Evolutionary conservation across 2,113 vertebrate genomes (phyloP), one percentile per base, ranked within the genome.

Genomic region (Pteruthius melanotis): DNA sequence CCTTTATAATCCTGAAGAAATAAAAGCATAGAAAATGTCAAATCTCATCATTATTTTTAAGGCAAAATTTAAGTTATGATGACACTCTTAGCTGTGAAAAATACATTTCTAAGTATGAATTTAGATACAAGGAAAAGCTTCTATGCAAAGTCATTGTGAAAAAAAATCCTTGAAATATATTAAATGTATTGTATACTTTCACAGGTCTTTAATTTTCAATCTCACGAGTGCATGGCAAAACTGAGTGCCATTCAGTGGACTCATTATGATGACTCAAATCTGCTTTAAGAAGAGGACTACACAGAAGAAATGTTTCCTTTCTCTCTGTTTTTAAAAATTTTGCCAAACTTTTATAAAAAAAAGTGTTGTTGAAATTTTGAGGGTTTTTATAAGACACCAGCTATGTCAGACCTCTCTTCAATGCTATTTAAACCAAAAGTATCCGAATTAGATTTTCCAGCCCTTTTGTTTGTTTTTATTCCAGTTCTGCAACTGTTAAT

Each of bases 1-100:
- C 56, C 65, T 74, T 90, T 94, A 64, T 71, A 52, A 54, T 92
- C 49, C 50, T 44, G 74, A 83, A 84, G 91, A 94, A 87, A 93
- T 65, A 89, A 83, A 94, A 70, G 10, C 45, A 35, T 15, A 35
- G 42, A 13, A 82, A 57, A 72, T 89, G 44, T 89, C 22, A 93
- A 83, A 92, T 87, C 22, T 69, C 28, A 52, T 66, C 2, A n/a
- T 64, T 89, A 49, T 56, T 65, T 83, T 82, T 68, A 83, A 71
- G 68, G 56, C 40, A 68, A 74, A 85, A 86, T 75, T 37, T 33
- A 94, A 94, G 71, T 33, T 80, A 40, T 13, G 22, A 84, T 54
- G 33, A 63, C 31, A 83, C 31, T 65, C 76, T 83, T 70, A 78
- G 49, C 61, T 87, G 61, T 44, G 50, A n/a, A 95, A 84, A 96